Base-by-base conservation (phyloP, 2,888 invertebrate species). In the Campoplex nolae region DNA sequence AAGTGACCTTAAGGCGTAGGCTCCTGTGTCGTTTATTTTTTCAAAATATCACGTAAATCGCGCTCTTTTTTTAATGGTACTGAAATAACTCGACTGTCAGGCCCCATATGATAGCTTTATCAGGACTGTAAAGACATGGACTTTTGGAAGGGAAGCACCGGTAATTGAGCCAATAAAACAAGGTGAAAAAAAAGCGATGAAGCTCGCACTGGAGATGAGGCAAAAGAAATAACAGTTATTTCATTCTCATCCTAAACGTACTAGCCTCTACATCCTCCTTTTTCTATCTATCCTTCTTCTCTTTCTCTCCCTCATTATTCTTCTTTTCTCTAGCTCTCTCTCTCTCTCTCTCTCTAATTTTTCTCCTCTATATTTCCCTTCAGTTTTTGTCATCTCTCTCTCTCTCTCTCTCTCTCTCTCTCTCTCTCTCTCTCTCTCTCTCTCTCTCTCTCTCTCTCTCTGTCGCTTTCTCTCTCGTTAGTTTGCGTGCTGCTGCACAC, bases 161-260 rank as follows among this genome's bases (percentile, higher is more conserved):
- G 65, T 85, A 85, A 85, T 85, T 81, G 76, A 80, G 68, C 56
- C 84, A 62, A 84, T 75, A 70, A 70, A 84, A 71, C 51, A 51
- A 38, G 28, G 75, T 42, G 65, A 28, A 75, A 82, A 75, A 82
- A 54, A 35, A 56, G 73, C 73, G 77, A 73, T 67, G 71, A 81
- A 70, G 80, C 70, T 68, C 74, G 58, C 48, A 56, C 28, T 28
- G 76, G 67, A 65, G 32, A 77, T 56, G 77, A 78, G 73, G 71
- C 32, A 78, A 82, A 78, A 82, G 71, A 35, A 84, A 75, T 85
- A 73, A 77, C 76, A 78, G 73, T 78, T 77, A 73, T 81, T 81
- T 81, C 35, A 77, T 73, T 67, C 77, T 67, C 76, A 73, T 82
- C 74, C 56, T 75, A 32, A 71, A 71, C 79, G 62, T 73, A 74